These are phyloP conservation scores for Syngnathus scovelli DNA, from an alignment of 2,113 vertebrate species.

Conservation along the genomic window DNA sequence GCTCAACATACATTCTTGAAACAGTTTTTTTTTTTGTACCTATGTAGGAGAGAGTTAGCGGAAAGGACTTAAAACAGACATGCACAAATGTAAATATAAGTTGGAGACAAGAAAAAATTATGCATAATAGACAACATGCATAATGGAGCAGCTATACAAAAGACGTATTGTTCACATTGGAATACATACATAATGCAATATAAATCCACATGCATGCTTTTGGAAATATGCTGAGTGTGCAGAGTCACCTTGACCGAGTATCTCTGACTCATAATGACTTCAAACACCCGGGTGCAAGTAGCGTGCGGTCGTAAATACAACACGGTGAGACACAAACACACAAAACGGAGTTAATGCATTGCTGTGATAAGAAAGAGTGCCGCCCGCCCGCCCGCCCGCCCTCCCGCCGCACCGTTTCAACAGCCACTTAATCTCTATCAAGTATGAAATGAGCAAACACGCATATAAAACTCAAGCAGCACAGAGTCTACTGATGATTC, in stretches of 20 bases:
- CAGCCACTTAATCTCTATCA: slow-evolving; percentile 48
- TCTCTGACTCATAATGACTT: slow-evolving; percentile 50
- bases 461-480: slow-evolving; percentile 24
- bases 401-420: slow-evolving; percentile 30
- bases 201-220: slow-evolving; percentile 14
- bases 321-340: slow-evolving; percentile 2
- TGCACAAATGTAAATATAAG: slow-evolving; percentile 24
- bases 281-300: slow-evolving; percentile 33
- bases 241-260: slow-evolving; percentile 41
- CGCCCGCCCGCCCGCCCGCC: too few relatives aligned
- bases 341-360: slow-evolving; percentile 19
- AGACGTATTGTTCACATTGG: slow-evolving; percentile 11
- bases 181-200: slow-evolving; percentile 36
- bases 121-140: slow-evolving; percentile 12
- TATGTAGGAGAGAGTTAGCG: neutral
- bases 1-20: too few relatives aligned
- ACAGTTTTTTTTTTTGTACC: neutral
- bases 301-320: slow-evolving; percentile 27
- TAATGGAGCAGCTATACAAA: slow-evolving; percentile 21
- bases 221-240: slow-evolving; percentile 55
- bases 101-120: slow-evolving; percentile 15
- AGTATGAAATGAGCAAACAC: slow-evolving; percentile 18
- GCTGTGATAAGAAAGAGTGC: slow-evolving; percentile 34
- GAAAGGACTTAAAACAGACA: neutral
- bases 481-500: slow-evolving; percentile 34